Conservation (phyloP, 2,113 vertebrate genomes). For the Pygoscelis antarcticus region DNA sequence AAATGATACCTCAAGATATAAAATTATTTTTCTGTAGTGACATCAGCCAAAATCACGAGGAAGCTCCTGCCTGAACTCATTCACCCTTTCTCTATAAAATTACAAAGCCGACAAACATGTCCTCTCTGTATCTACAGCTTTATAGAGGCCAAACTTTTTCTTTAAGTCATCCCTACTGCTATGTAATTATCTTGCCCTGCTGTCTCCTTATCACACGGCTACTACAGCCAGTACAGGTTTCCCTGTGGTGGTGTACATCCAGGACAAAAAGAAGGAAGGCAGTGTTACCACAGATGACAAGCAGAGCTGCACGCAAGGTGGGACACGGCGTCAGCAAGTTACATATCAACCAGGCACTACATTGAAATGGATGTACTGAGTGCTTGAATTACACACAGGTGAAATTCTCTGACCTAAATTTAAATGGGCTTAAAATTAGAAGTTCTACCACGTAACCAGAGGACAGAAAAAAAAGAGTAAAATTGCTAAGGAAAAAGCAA, state of each 20-base stretch:
- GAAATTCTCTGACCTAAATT: not conserved
- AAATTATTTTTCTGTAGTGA: not conserved
- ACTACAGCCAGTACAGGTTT: not conserved
- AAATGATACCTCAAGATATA: not conserved
- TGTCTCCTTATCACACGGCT: not conserved
- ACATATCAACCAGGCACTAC: not conserved
- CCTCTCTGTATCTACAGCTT: not conserved
- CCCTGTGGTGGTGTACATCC: not conserved
- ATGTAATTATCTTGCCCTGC: not conserved
- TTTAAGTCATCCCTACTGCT: not conserved
- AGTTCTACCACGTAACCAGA: not conserved
- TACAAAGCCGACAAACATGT: not conserved
- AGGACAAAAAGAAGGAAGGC: not conserved
- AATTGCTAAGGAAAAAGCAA: not conserved
- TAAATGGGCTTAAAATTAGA: not conserved
- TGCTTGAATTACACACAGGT: not conserved
- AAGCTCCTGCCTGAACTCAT: not conserved
- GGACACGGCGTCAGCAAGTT: not conserved
- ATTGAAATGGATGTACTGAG: not conserved
- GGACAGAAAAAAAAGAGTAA: not conserved
- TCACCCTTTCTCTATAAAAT: not conserved
- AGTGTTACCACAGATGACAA: not conserved
- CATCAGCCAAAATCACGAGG: not conserved
- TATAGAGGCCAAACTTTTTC: not conserved
- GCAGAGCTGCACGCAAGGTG: not conserved